Percentiles rank a stretch among this genome's conserved stretches.
Conservation (phyloP, 2,113 vertebrate species). For the Apaloderma vittatum region DNA sequence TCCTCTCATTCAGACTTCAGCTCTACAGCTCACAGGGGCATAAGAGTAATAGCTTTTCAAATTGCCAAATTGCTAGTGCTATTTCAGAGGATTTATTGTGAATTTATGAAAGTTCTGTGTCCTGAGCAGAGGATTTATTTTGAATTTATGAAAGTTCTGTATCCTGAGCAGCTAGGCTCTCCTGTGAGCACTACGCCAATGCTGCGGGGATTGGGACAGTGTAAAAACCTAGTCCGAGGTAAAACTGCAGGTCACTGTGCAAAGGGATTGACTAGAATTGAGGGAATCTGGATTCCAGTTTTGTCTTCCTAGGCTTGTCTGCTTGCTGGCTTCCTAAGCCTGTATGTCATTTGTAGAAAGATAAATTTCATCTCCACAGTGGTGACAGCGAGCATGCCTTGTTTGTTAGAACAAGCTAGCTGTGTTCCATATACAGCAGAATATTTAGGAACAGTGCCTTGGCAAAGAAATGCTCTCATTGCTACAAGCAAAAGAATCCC, state of each 20-base stretch:
- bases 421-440: not conserved
- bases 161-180: not conserved
- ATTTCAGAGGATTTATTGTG: not conserved
- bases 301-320: not conserved
- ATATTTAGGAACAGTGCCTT: not conserved
- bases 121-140: not conserved
- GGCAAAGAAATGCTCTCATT: not conserved
- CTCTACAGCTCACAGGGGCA: not conserved
- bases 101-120: not conserved
- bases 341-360: not conserved
- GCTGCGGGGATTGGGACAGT: not conserved
- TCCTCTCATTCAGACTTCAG: not conserved
- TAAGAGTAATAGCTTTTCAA: not conserved
- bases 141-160: not conserved
- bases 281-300: not conserved
- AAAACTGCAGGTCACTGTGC: not conserved
- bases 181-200: not conserved
- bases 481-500: not conserved
- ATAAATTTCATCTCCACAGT: not conserved
- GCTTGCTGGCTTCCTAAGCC: not conserved
- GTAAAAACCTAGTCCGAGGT: not conserved
- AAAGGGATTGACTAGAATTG: not conserved
- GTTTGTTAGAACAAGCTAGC: not conserved
- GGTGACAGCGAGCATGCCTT: not conserved
- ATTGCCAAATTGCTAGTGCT: not conserved